Evolutionary conservation across 2,797 vertebrate species (phyloP), one percentile per base, ranked within the genome.

Genomic region (Sebastes dallii): DNA sequence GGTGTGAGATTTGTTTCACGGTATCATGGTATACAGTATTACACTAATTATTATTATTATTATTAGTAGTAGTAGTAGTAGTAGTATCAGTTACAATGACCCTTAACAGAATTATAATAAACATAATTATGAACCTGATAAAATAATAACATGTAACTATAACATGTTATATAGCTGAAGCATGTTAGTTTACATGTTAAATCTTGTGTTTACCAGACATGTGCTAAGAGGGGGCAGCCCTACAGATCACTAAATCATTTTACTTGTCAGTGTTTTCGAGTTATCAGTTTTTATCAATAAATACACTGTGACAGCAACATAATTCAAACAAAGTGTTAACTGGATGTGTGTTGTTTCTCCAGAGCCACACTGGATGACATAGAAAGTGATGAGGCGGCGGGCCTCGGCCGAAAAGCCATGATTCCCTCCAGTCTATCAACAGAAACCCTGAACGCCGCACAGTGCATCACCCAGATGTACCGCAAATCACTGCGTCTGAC

Each of bases 401-500:
- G 85, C 5, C 90, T 90, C 0, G 85, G 88, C 3, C 60, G 60
- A 29, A 76, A 89, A 70, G 88, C 88, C 7, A 22, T 39, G 60
- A 24, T 92, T 30, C 39, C 89, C 13, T 34, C 82, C 46, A 85
- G 42, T 52, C 11, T 82, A 2, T 93, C 94, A 34, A 52, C 87
- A 2, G 95, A 96, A 10, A 80, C 65, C 2, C 68, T 94, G 4
- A 91, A 50, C 8, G 75, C 86, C 2, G 56, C 84, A 14, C 95
- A 96, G 86, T 93, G 93, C 24, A 88, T 94, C 90, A 92, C 56
- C 46, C 95, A 96, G 84, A 88, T 96, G 67, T 98, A 97, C 87
- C 96, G 95, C 93, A 99, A 98, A 79, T 98, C 98, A 2, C 95
- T 99, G 1, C 94, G 97, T 4, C 96, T 99, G 78, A 97, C 97